Evolutionary conservation across 2,888 invertebrate species (phyloP).

Genomic region (Trimorus sp.): DNA sequence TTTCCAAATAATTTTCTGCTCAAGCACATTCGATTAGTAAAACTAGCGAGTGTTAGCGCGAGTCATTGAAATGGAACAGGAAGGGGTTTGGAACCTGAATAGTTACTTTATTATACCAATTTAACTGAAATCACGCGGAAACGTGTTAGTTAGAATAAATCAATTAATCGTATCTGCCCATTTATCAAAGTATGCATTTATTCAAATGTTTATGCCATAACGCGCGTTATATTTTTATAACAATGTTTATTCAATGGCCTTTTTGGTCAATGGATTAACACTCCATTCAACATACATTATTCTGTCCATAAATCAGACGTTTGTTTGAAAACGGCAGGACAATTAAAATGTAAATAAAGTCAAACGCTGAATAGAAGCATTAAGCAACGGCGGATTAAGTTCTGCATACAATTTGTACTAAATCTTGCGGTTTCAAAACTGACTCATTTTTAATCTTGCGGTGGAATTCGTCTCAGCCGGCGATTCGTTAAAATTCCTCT

Average conservation of each 20-base stretch:
- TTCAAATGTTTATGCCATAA: too few relatives aligned
- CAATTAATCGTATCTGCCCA: not conserved
- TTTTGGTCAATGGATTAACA: slow-evolving; percentile 14
- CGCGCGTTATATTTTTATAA: too few relatives aligned
- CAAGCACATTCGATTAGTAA: slow-evolving; percentile 41
- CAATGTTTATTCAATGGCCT: too few relatives aligned
- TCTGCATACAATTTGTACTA: slow-evolving; percentile 16
- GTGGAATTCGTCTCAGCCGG: too few relatives aligned
- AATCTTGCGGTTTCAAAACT: slow-evolving; percentile 16
- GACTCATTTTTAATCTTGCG: not conserved
- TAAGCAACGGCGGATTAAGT: slow-evolving; percentile 33
- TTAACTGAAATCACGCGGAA: not conserved
- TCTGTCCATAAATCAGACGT: slow-evolving; percentile 36
- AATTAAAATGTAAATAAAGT: slow-evolving; percentile 49
- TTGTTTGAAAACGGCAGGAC: slow-evolving; percentile 36
- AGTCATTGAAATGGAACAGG: slow-evolving; percentile 34
- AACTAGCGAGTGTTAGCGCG: slow-evolving; percentile 23
- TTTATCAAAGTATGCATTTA: too few relatives aligned
- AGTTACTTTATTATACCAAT: not conserved
- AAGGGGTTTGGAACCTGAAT: not conserved
- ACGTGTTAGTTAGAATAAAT: not conserved
- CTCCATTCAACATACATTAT: slow-evolving; percentile 25
- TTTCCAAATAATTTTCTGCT: slow-evolving; percentile 54
- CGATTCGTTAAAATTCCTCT: too few relatives aligned
- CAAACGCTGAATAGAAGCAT: slow-evolving; percentile 43